A percentile compares a stretch with the other conserved stretches of the same genome.
phyloP scores from a whole-genome alignment of 92 coral and sea anemone genomes.

The Bergia sp. region DNA sequence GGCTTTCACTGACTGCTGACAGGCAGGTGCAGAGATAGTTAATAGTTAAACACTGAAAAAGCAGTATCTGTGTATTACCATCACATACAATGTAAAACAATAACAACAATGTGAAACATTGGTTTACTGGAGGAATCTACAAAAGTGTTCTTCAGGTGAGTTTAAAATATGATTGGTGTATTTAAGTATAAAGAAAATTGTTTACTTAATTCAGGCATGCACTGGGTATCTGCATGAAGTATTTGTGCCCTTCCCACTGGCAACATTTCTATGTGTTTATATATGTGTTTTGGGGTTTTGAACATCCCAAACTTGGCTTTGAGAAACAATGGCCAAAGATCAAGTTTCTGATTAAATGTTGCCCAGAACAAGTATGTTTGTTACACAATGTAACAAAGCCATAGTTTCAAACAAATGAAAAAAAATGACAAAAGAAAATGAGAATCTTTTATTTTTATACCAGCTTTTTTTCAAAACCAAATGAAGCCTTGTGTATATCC shows the following conservation, averaged over 20 bases:
- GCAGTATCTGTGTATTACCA: neutral
- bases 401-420: too few relatives aligned
- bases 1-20: neutral
- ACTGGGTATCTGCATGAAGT: neutral
- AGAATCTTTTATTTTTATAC: too few relatives aligned
- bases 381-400: too few relatives aligned
- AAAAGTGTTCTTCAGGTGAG: constrained; percentile 22
- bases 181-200: neutral
- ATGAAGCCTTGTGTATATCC: too few relatives aligned
- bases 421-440: too few relatives aligned
- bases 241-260: neutral
- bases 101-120: constrained; percentile 13
- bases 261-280: neutral
- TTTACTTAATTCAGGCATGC: neutral
- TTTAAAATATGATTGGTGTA: neutral
- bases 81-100: neutral
- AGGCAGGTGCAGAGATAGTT: neutral
- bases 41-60: neutral
- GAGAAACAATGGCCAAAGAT: too few relatives aligned
- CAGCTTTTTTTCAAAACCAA: too few relatives aligned
- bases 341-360: too few relatives aligned
- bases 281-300: too few relatives aligned
- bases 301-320: too few relatives aligned
- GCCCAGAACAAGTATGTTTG: too few relatives aligned
- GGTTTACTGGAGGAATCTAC: constrained; percentile 25